Conservation (phyloP, 2,113 vertebrate genomes). For the Microcebus tavaratra region DNA sequence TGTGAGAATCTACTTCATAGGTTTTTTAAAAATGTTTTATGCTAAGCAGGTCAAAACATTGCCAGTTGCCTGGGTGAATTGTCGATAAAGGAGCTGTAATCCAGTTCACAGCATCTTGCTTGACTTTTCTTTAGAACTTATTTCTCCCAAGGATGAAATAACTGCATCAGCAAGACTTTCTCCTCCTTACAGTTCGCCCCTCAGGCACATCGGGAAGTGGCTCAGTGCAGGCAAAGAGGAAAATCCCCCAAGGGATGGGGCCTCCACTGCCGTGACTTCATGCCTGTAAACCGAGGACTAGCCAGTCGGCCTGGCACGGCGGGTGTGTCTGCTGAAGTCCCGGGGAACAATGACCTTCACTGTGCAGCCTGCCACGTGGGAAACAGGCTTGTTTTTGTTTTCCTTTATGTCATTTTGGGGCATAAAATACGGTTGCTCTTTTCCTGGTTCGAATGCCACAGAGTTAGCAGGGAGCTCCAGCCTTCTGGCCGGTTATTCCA, state of each 20-base stretch:
- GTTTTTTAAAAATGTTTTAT: neutral
- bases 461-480: neutral
- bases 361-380: constrained; percentile 60
- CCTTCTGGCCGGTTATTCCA: neutral
- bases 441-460: neutral
- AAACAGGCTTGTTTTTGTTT: constrained; percentile 69
- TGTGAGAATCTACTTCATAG: neutral
- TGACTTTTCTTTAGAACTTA: neutral
- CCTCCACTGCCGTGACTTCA: constrained; percentile 38
- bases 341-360: constrained; percentile 63
- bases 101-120: neutral
- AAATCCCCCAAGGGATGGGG: constrained; percentile 45
- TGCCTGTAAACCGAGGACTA: constrained; percentile 54
- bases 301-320: constrained; percentile 58
- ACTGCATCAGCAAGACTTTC: neutral
- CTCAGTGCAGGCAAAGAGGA: neutral
- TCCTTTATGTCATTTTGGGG: constrained; percentile 51
- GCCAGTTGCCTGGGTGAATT: neutral
- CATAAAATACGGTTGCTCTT: neutral
- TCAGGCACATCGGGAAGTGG: constrained; percentile 30
- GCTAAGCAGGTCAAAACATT: neutral
- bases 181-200: constrained; percentile 35
- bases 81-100: neutral
- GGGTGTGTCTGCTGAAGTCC: neutral
- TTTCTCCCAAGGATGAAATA: neutral